Evolutionary conservation across 2,113 vertebrate genomes (phyloP), one percentile per base, ranked within the genome.

Genomic region (Oreocharis arfaki): DNA sequence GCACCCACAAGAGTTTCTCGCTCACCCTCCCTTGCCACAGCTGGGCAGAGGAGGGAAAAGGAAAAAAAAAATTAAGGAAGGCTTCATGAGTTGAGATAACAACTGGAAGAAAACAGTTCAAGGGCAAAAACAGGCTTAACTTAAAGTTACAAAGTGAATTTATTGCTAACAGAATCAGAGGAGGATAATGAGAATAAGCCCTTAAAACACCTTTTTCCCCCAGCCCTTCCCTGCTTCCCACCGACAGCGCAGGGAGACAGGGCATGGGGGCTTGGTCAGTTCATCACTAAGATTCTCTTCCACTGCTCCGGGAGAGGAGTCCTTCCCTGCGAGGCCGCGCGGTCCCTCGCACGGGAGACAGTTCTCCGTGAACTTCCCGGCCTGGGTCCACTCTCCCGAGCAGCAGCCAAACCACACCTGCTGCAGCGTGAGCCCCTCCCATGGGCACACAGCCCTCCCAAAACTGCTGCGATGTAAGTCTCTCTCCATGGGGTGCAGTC

Each of bases 341-440:
- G 33, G 33, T 35, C n/a, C 22, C 33, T 57, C 33, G 22, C n/a
- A 35, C 6, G 7, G 33, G 22, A 57, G 14, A 35, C 56, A 57
- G 33, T 35, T 57, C 33, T 57, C 33, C 4, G 2, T 5, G 33
- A 57, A 10, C 55, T 4, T 35, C 14, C 33, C 9, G 2, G 3
- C 2, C 1, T 57, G 56, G 33, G 21, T 16, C 33, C 14, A 1
- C 22, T 16, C 33, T 24, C 56, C 10, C 0, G 22, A 35, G 22
- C 56, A 35, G 56, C 56, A 57, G 56, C 22, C 33, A 14, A 6
- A 23, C 33, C 9, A 1, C 13, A 6, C 32, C 21, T n/a, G 33
- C 33, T n/a, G 56, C 33, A 57, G 33, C 1, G 21, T 57, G 33
- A 57, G 53, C 3, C 53, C 32, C 53, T 33, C 30, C 53, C 53